phyloP scores from a whole-genome alignment of 2,113 vertebrate species.

The Hippolais icterina region DNA sequence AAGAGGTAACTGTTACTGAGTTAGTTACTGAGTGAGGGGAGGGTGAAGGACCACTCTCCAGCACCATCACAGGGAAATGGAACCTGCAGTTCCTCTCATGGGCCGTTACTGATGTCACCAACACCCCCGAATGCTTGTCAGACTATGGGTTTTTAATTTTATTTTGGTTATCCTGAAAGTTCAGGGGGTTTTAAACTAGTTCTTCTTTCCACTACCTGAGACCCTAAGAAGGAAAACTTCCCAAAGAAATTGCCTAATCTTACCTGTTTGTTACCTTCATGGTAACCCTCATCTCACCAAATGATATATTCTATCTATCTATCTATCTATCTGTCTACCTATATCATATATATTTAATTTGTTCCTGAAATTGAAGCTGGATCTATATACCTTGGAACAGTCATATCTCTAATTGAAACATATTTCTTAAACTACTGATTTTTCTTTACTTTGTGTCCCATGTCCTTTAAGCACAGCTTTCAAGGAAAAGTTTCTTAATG shows the following conservation, averaged over 20 bases:
- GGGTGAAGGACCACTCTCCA: not conserved
- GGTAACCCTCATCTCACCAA: not conserved
- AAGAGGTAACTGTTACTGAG: not conserved
- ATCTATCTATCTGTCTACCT: not conserved
- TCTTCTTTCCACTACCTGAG: not conserved
- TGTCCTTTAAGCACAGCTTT: not conserved
- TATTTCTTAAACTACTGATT: not conserved
- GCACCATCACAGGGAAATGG: not conserved
- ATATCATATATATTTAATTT: not conserved
- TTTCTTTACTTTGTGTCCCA: not conserved
- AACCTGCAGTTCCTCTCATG: not conserved
- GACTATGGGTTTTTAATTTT: not conserved
- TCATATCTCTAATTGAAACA: not conserved
- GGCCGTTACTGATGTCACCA: not conserved
- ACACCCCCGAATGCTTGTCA: not conserved
- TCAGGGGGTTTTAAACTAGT: fast-evolving
- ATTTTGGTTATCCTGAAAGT: not conserved
- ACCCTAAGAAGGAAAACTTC: not conserved
- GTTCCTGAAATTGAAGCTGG: not conserved
- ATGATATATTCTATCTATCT: not conserved
- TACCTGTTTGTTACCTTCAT: not conserved
- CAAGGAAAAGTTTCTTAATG: not conserved
- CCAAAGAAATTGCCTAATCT: not conserved
- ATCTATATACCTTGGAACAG: not conserved
- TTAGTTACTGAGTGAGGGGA: not conserved